Base-by-base conservation (phyloP, 2,888 invertebrate genomes). In the Ochropleura leucogaster region DNA sequence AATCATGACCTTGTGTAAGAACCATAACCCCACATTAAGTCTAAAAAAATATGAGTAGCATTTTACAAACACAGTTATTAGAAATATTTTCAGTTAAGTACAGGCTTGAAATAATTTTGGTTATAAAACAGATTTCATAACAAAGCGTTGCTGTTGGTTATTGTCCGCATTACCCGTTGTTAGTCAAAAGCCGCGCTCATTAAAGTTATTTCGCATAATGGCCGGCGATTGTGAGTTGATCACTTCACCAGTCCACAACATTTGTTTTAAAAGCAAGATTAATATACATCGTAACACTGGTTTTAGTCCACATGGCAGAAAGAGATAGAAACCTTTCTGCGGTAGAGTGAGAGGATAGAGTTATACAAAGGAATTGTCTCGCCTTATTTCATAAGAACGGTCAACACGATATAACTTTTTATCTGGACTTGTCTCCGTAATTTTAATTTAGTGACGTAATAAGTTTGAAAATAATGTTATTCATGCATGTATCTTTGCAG, bases 191-290 rank as follows among this genome's bases (percentile, higher is more conserved):
- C 87, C 62, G 46, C 57, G 47, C 77, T 74, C 80, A 85, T 85
- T 85, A 79, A 72, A 72, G 68, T 71, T 75, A 85, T 77, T 83
- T 74, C 66, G 59, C 74, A 57, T 73, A 86, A 86, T 83, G 68
- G 60, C 70, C 53, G 53, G 72, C 76, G 68, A 87, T 86, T 83
- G 81, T 73, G 77, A 72, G 68, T 77, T 81, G 79, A 87, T 86
- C 81, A 76, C 79, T 68, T 62, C 62, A 77, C 57, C 62, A 79
- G 77, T 85, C 84, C 85, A 63, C 79, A 79, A 85, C 86, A 87
- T 85, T 86, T 83, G 79, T 81, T 85, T 81, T 83, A 77, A 79
- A 85, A 85, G 81, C 79, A 85, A 82, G 85, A 85, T 82, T 80
- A 85, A 87, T 87, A 44, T 63, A 68, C 74, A 72, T 68, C 74